Percentiles rank a stretch among this genome's conserved stretches.
Conservation (phyloP, 2,888 invertebrate genomes). For the Cantharis nigra region DNA sequence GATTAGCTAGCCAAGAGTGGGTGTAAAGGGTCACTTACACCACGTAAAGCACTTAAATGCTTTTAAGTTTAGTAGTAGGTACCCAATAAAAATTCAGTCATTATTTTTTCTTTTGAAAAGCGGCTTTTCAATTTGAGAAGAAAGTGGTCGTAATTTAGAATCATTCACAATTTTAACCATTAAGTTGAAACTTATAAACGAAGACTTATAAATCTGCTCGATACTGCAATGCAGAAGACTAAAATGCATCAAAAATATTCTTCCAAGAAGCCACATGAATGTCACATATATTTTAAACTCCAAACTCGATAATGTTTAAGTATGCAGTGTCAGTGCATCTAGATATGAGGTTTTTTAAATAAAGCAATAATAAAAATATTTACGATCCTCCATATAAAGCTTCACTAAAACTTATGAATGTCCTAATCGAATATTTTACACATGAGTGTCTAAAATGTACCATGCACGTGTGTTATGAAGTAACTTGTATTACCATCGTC, state of each 20-base stretch:
- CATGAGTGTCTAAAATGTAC: conserved; percentile 13
- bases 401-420: conserved; percentile 11
- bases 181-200: background rate
- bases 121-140: background rate
- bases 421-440: conserved; percentile 19
- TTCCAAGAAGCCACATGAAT: conserved; percentile 2
- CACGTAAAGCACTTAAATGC: background rate
- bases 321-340: conserved; percentile 13
- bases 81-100: background rate
- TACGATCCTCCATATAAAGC: conserved; percentile 17
- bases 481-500: background rate
- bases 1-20: conserved; percentile 15
- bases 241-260: background rate
- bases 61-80: background rate
- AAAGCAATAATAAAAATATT: conserved; percentile 20
- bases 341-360: conserved; percentile 15
- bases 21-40: conserved; percentile 3
- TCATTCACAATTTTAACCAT: background rate
- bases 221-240: background rate
- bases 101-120: background rate
- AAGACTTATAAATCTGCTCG: conserved; percentile 1
- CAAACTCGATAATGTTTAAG: conserved; percentile 9
- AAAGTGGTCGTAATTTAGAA: background rate
- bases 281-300: conserved; percentile 10
- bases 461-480: conserved; percentile 17